Conservation (phyloP, 2,888 invertebrate species). For the Rambutsinella grinnellia region DNA sequence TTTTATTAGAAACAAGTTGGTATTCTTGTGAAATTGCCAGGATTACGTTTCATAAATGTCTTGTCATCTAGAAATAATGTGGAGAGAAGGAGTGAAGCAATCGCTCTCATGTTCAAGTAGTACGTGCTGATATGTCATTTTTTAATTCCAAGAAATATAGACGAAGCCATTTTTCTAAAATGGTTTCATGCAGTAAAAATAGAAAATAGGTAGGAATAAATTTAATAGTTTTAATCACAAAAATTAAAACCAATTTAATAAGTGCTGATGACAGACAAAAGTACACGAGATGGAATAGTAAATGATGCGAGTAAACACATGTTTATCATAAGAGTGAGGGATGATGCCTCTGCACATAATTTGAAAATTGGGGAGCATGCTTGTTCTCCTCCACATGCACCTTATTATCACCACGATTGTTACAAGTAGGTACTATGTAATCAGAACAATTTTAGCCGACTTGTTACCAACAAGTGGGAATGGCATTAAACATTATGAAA, state of each 20-base stretch:
- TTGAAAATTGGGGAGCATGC: neutral
- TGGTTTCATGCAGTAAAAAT: too few species aligned
- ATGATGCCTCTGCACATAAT: neutral
- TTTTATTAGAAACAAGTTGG: too few species aligned
- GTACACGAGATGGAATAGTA: neutral
- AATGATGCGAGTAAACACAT: neutral
- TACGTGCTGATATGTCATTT: too few species aligned
- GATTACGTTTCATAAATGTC: too few species aligned
- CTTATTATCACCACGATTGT: neutral
- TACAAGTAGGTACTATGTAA: neutral
- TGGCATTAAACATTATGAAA: too few species aligned
- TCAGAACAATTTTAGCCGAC: neutral
- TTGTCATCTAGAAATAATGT: too few species aligned
- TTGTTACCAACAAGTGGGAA: neutral
- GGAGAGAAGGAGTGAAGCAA: too few species aligned
- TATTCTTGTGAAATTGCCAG: too few species aligned
- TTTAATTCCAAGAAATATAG: too few species aligned
- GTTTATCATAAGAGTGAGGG: neutral
- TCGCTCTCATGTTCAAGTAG: too few species aligned
- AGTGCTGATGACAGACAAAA: neutral
- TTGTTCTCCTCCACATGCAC: neutral
- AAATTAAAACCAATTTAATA: neutral
- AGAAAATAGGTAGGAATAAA: too few species aligned
- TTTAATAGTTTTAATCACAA: neutral
- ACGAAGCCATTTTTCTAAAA: too few species aligned